Percentiles rank a stretch among this genome's conserved stretches.
phyloP scores from a whole-genome alignment of 2,113 vertebrate genomes.

The Tyrannus savana region DNA sequence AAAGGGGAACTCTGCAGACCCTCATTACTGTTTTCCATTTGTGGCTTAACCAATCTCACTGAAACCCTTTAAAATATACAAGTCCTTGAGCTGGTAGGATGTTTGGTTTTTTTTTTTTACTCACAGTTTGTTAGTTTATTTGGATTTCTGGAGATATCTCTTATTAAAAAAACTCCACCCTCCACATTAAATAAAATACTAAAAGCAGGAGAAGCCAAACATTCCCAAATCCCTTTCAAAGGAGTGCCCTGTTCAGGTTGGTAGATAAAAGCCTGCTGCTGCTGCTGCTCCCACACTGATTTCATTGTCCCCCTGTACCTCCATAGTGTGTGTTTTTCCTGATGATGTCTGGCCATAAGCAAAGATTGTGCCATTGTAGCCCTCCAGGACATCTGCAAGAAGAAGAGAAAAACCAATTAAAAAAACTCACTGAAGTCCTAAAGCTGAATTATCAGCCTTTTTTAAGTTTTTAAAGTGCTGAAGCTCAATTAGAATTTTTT shows the following conservation, averaged over 20 bases:
- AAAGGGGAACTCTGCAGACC: background rate
- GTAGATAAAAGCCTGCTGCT: background rate
- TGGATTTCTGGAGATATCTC: background rate
- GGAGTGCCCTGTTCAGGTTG: background rate
- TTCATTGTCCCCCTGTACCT: constrained; percentile 75
- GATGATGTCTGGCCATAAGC: constrained; percentile 94
- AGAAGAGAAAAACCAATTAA: background rate
- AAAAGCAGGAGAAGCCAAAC: background rate
- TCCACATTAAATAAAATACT: background rate
- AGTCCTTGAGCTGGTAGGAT: background rate
- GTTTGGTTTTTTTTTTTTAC: background rate
- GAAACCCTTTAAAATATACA: background rate
- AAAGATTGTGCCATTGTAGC: constrained; percentile 95
- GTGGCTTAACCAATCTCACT: background rate
- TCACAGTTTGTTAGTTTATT: background rate
- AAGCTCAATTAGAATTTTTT: background rate
- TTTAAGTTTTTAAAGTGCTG: accelerated
- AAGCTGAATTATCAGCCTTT: background rate
- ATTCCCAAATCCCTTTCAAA: background rate
- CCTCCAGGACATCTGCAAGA: constrained; percentile 88
- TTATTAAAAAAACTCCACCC: background rate
- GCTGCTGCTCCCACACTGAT: background rate
- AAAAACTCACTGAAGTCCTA: background rate
- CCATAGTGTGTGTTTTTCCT: constrained; percentile 97
- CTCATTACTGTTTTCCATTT: background rate